Conservation (phyloP, 64 coral and sea anemone genomes). For the Stichodactyla helianthus region DNA sequence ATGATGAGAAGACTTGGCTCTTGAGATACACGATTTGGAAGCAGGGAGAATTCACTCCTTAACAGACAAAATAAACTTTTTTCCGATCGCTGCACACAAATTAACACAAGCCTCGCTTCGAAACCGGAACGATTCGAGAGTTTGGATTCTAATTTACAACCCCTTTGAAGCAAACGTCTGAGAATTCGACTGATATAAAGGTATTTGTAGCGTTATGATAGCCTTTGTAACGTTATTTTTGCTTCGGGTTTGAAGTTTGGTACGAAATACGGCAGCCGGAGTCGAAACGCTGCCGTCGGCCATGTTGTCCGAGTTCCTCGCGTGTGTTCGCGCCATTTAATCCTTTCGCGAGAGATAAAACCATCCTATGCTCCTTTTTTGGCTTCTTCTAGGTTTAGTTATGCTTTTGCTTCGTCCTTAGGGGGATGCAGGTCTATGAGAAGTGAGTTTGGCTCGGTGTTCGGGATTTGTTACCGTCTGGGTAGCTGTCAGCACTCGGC, state of each 20-base stretch:
- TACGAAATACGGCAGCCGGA: background rate
- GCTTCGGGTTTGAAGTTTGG: background rate
- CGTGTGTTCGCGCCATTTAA: constrained; percentile 52
- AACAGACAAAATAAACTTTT: constrained; percentile 48
- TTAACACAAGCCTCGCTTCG: constrained; percentile 58
- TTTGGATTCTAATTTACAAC: constrained; percentile 30
- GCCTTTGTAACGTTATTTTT: constrained; percentile 17
- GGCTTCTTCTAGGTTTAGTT: background rate
- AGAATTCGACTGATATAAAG: constrained; percentile 25
- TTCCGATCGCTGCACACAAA: constrained; percentile 67
- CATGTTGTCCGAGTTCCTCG: constrained; percentile 30
- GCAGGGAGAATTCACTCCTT: constrained; percentile 21
- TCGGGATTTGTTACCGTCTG: constrained; percentile 8
- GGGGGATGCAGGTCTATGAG: background rate
- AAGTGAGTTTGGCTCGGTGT: background rate
- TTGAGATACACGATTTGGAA: constrained; percentile 12
- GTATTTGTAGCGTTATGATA: constrained; percentile 38
- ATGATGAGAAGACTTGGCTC: constrained; percentile 14
- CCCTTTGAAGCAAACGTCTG: constrained; percentile 7
- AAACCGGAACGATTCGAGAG: constrained; percentile 47
- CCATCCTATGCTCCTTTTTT: constrained; percentile 3
- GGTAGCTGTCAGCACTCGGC: constrained; percentile 35
- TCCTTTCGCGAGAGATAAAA: constrained; percentile 14
- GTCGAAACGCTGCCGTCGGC: constrained; percentile 40
- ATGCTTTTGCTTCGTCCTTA: background rate